Conservation (phyloP, 2,888 invertebrate species). For the Rhamnusium bicolor region DNA sequence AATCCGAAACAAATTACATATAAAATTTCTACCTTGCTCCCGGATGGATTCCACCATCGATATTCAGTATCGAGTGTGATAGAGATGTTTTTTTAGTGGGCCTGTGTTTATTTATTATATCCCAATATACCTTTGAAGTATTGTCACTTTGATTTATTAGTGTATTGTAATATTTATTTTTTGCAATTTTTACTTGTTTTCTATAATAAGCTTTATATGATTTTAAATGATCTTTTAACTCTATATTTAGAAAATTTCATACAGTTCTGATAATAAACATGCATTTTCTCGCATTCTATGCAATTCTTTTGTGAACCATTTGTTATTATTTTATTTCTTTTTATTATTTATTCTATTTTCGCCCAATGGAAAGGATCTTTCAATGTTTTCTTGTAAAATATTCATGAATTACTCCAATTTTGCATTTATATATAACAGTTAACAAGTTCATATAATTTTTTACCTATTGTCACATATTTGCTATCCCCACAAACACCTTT, state of each 20-base stretch:
- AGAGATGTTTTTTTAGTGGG: too few species aligned
- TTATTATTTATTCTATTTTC: neutral
- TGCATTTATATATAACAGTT: neutral
- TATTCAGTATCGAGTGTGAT: too few species aligned
- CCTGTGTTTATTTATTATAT: too few species aligned
- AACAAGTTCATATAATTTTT: too few species aligned
- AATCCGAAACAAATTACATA: too few species aligned
- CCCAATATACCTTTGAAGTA: too few species aligned
- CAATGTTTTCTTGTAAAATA: neutral
- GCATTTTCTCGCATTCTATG: neutral
- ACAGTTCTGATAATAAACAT: neutral
- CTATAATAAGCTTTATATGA: neutral
- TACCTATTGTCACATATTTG: too few species aligned
- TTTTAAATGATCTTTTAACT: neutral
- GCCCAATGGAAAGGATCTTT: neutral
- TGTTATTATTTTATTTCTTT: neutral
- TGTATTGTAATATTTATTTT: neutral
- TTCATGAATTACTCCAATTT: neutral
- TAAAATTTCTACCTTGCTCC: too few species aligned
- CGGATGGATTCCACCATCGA: too few species aligned
- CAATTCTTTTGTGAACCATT: neutral
- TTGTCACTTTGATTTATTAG: neutral
- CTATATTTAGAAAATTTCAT: neutral
- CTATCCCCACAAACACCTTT: too few species aligned
- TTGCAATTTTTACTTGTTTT: neutral